These are phyloP conservation scores for Corticium candelabrum DNA, from an alignment of 37 sponge, comb jelly and placozoan species.

Conservation along the genomic window DNA sequence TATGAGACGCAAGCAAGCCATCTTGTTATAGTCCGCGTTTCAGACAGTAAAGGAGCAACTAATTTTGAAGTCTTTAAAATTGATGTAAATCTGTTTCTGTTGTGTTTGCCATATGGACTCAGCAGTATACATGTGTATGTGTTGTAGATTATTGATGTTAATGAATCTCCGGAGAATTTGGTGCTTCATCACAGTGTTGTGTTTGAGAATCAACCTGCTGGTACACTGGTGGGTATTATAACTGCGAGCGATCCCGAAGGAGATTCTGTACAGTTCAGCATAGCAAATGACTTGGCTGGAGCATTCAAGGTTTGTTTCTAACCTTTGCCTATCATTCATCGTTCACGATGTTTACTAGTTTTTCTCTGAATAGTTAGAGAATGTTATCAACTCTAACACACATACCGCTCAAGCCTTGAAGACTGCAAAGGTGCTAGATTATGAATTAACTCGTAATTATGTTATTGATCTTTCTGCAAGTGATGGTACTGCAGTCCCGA, in stretches of 20 bases:
- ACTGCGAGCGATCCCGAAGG: conserved; percentile 1
- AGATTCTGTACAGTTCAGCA: neutral
- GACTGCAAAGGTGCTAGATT: neutral
- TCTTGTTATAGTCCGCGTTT: neutral
- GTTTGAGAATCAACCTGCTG: neutral
- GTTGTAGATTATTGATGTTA: conserved; percentile 1
- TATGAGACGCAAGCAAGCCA: neutral
- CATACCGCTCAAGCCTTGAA: neutral
- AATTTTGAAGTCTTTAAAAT: neutral
- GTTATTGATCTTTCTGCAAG: neutral
- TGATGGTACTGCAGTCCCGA: neutral
- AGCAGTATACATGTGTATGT: too few species aligned
- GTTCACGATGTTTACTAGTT: too few species aligned
- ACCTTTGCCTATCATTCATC: too few species aligned
- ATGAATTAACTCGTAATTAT: neutral
- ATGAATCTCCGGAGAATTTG: neutral
- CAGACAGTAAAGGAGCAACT: neutral
- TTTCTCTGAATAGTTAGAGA: too few species aligned
- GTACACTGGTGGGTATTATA: neutral
- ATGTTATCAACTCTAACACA: neutral
- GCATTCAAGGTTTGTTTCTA: too few species aligned
- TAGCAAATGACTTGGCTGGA: neutral
- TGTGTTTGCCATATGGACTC: too few species aligned
- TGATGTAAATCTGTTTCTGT: too few species aligned
- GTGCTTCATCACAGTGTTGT: neutral